Percentiles rank a stretch among this genome's conserved stretches.
Evolutionary conservation across 2,113 vertebrate species (phyloP).

Genomic region (Albula goreensis): DNA sequence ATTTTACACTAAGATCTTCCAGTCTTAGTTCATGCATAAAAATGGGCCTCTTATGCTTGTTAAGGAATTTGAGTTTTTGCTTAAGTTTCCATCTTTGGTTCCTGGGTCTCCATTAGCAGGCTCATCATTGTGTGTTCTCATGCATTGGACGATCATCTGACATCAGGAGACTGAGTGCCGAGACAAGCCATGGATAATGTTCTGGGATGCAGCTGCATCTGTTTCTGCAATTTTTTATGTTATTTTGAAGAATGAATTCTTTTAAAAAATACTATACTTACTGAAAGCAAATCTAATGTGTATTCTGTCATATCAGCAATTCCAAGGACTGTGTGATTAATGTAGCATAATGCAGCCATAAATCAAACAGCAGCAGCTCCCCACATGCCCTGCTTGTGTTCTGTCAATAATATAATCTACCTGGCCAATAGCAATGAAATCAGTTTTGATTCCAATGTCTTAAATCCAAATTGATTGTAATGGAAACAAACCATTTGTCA

Average conservation of each 20-base stretch:
- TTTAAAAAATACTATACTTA: neutral
- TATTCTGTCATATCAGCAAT: neutral
- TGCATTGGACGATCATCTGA: neutral
- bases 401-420: slow-evolving; percentile 5
- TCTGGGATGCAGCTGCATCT: neutral
- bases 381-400: neutral
- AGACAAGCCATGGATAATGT: neutral
- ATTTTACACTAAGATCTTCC: neutral
- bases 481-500: neutral
- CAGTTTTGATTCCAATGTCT: neutral
- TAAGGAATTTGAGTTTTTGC: neutral
- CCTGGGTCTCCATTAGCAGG: neutral
- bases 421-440: neutral
- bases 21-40: neutral
- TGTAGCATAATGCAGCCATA: neutral
- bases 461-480: neutral
- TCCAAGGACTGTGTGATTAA: neutral
- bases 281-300: neutral
- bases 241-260: neutral
- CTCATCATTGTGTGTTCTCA: neutral
- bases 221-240: neutral
- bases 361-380: neutral
- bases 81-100: neutral
- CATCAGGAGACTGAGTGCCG: neutral
- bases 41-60: neutral